Percentiles rank a stretch among this genome's conserved stretches.
Conservation (phyloP, 2,888 invertebrate species). For the Vannuccia rotundouncinata region DNA sequence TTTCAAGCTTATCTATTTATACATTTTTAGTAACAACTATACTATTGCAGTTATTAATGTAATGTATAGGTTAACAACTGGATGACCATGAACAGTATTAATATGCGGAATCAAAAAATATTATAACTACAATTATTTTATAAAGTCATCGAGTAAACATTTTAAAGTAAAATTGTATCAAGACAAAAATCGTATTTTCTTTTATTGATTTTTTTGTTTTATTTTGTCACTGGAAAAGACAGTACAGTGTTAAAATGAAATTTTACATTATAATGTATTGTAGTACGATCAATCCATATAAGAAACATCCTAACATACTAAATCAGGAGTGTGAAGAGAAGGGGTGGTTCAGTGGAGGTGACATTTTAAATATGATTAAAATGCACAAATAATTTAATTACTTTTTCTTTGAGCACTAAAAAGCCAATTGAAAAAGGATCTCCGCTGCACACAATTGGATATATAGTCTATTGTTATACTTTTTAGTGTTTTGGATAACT, state of each 20-base stretch:
- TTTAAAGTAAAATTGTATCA: no score
- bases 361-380: conserved; percentile 10
- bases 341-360: background rate
- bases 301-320: conserved; percentile 21
- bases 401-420: conserved; percentile 16
- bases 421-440: background rate
- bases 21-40: no score
- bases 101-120: no score
- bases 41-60: no score
- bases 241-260: conserved; percentile 26
- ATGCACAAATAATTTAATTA: background rate
- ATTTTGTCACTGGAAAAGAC: conserved; percentile 23
- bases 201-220: background rate
- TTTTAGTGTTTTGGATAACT: background rate
- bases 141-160: no score
- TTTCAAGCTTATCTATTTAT: no score
- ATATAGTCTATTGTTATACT: background rate
- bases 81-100: no score
- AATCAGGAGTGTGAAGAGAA: background rate
- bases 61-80: no score
- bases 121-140: no score
- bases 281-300: conserved; percentile 4
- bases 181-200: no score
- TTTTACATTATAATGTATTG: conserved; percentile 16
- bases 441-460: background rate